Conservation (phyloP, 1,140 invertebrate genomes). For the Drosophila ficusphila region DNA sequence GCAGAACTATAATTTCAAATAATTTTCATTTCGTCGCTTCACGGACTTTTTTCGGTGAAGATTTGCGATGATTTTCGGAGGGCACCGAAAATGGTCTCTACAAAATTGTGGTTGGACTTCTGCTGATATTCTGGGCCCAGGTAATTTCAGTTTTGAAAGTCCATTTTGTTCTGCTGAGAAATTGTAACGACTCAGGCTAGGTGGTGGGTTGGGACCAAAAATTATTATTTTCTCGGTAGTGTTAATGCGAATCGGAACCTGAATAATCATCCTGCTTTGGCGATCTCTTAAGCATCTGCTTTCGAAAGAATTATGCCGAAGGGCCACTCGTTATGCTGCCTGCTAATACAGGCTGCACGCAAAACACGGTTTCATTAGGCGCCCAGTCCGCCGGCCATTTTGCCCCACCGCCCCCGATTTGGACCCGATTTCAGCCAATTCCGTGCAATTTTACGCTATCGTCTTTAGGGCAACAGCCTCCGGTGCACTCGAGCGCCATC, state of each 20-base stretch:
- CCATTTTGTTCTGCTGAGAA: constrained; percentile 26
- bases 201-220: too few relatives aligned
- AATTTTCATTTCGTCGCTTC: constrained; percentile 49
- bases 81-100: not conserved
- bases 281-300: not conserved
- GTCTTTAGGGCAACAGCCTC: constrained; percentile 27
- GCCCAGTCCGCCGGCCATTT: not conserved
- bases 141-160: constrained; percentile 20
- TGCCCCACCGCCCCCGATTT: too few relatives aligned
- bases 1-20: constrained; percentile 64
- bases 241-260: too few relatives aligned
- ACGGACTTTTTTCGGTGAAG: constrained; percentile 19
- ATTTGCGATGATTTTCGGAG: not conserved
- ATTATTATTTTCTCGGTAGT: too few relatives aligned
- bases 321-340: too few relatives aligned
- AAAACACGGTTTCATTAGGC: constrained; percentile 23
- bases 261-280: too few relatives aligned
- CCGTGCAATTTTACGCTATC: constrained; percentile 20
- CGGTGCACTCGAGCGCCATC: constrained; percentile 43
- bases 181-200: too few relatives aligned
- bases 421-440: constrained; percentile 11
- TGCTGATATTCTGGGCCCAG: constrained; percentile 15
- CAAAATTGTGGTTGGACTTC: constrained; percentile 42
- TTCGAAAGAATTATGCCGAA: not conserved
- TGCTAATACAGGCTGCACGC: not conserved